A percentile compares a stretch with the other conserved stretches of the same genome.
Evolutionary conservation across 2,888 invertebrate genomes (phyloP).

Genomic region (Macrosoma leucophasiata): DNA sequence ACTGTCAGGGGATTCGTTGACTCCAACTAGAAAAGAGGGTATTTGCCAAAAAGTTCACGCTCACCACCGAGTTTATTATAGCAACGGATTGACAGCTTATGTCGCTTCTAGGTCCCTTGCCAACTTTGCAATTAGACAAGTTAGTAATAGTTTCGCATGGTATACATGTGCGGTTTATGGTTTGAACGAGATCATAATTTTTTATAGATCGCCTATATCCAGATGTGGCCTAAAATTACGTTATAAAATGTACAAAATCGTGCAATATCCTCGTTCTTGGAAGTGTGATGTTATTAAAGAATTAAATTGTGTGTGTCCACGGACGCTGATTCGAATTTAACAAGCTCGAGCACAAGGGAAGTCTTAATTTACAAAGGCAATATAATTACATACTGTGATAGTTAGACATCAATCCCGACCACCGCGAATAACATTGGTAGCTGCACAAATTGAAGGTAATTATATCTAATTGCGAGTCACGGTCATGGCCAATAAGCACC

Average conservation of each 20-base stretch:
- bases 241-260: too few relatives aligned
- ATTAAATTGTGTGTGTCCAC: too few relatives aligned
- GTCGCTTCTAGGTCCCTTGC: constrained; percentile 60
- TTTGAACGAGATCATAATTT: neutral
- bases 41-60: constrained; percentile 60
- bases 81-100: constrained; percentile 59
- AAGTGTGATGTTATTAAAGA: too few relatives aligned
- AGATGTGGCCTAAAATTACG: constrained; percentile 15
- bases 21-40: constrained; percentile 48
- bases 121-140: constrained; percentile 70
- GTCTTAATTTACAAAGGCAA: constrained; percentile 52
- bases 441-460: constrained; percentile 71
- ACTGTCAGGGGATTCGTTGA: constrained; percentile 67
- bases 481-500: constrained; percentile 75
- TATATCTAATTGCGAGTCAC: constrained; percentile 68
- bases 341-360: constrained; percentile 39
- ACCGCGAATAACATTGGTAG: constrained; percentile 60
- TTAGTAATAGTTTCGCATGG: constrained; percentile 40
- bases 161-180: constrained; percentile 8
- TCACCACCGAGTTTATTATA: constrained; percentile 52
- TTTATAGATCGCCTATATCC: constrained; percentile 14
- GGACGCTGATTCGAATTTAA: constrained; percentile 7
- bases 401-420: constrained; percentile 50
- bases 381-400: constrained; percentile 52
- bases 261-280: too few relatives aligned